These are phyloP conservation scores for Rhinogobio ventralis DNA, from an alignment of 2,797 vertebrate species.

Conservation along the genomic window DNA sequence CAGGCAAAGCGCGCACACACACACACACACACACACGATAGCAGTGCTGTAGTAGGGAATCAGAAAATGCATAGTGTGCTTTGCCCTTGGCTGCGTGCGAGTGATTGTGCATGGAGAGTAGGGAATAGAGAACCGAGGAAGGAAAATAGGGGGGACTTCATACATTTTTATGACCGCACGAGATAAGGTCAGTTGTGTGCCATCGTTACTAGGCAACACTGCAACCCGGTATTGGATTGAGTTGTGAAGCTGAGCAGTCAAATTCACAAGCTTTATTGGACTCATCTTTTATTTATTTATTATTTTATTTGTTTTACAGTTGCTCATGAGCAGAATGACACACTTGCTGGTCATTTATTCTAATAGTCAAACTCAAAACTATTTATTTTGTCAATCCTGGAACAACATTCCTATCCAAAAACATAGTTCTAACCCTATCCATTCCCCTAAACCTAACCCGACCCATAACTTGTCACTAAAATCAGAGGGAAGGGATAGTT, in stretches of 20 bases:
- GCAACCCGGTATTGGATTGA: constrained; percentile 82
- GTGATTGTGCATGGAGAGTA: constrained; percentile 66
- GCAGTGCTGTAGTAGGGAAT: constrained; percentile 68
- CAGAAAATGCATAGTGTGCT: constrained; percentile 68
- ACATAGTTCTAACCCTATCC: neutral
- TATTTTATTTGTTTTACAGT: constrained; percentile 61
- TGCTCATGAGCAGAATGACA: constrained; percentile 71
- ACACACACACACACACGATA: constrained; percentile 41
- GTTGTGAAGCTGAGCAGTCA: constrained; percentile 83
- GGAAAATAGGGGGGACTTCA: constrained; percentile 72
- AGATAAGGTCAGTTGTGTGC: constrained; percentile 87
- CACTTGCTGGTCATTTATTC: constrained; percentile 5
- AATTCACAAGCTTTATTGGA: constrained; percentile 74
- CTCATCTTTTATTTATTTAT: constrained; percentile 53
- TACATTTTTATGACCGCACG: constrained; percentile 86
- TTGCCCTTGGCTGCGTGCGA: constrained; percentile 71
- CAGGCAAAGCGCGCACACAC: constrained; percentile 59
- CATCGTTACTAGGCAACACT: constrained; percentile 86
- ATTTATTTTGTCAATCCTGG: neutral
- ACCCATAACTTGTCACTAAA: neutral
- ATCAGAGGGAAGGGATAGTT: neutral
- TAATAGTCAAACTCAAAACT: constrained; percentile 12
- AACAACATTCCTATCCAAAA: neutral
- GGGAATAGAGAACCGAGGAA: constrained; percentile 61
- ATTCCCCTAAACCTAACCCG: neutral